phyloP scores from a whole-genome alignment of 2,797 vertebrate genomes.

The Eulemur coronatus region DNA sequence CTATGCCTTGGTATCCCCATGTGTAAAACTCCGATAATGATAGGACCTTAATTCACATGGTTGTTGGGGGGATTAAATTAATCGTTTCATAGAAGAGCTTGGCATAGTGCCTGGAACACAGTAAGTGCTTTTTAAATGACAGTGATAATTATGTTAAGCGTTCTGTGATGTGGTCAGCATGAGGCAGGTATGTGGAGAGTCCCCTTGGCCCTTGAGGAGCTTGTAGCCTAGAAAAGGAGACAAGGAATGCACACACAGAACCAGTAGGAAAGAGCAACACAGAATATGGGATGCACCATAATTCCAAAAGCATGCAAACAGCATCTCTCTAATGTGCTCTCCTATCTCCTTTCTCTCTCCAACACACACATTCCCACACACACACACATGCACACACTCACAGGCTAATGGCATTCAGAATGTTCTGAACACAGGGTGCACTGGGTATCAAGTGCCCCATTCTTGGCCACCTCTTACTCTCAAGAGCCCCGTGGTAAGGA shows the following conservation, averaged over 20 bases:
- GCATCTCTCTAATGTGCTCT: not conserved
- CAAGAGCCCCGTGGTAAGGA: not conserved
- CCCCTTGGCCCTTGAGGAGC: not conserved
- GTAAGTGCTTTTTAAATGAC: not conserved
- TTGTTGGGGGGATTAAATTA: not conserved
- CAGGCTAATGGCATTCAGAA: not conserved
- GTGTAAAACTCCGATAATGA: not conserved
- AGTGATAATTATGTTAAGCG: not conserved
- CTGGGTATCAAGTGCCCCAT: not conserved
- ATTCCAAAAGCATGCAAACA: not conserved
- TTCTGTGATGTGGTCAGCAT: not conserved
- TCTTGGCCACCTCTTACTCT: not conserved
- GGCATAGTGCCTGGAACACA: not conserved
- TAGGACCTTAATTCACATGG: not conserved
- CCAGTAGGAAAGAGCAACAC: not conserved
- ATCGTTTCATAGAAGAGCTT: not conserved
- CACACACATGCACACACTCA: not conserved
- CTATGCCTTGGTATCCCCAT: not conserved
- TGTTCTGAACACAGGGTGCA: not conserved
- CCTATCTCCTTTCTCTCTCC: not conserved
- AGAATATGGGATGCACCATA: accelerated
- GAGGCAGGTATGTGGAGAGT: not conserved
- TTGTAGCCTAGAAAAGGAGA: not conserved
- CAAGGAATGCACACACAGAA: not conserved
- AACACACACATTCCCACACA: not conserved